Base-by-base conservation (phyloP, 2,113 vertebrate species). In the Heliornis fulica region DNA sequence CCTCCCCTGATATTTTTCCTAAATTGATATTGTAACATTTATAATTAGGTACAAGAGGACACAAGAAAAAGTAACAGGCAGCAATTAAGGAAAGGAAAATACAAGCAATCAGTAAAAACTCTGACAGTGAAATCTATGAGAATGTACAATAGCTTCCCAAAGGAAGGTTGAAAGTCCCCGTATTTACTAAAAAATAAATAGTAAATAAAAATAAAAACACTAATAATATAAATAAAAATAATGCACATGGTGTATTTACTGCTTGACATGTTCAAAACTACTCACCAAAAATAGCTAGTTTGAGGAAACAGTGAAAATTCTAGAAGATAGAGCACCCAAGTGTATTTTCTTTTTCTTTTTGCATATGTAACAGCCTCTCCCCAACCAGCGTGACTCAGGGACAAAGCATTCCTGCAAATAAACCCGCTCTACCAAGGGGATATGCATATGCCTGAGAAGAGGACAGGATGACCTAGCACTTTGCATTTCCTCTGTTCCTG, bases 81-180 rank as follows among this genome's bases (percentile, higher is more conserved):
- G 94, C 82, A 95, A 95, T 94, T 97, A 96, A 96, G 50, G 80
- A 94, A 89, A 61, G 65, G 85, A 92, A 95, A 96, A 96, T 93
- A 93, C 22, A 93, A 93, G 81, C 80, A 64, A 90, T 97, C 93
- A 93, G 90, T 82, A 96, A 96, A 95, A 90, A 60, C 79, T 83
- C 38, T 75, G 83, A 86, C 88, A 97, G 71, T 90, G 82, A 93
- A 90, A 95, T 94, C 65, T 87, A 72, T 90, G 83, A 84, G 72
- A 86, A 92, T 5, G n/a, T 90, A 90, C 90, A 93, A 90, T 10
- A 86, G 53, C 71, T 80, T 95, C 94, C 77, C 91, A 87, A 65
- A 96, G 50, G 76, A 95, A 94, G 25, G 29, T 16, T 96, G 53
- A 88, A 86, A 96, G 87, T 61, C 48, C 40, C 81, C 59, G 25